phyloP scores from a whole-genome alignment of 2,797 vertebrate genomes.

The Orestias chungarensis region DNA sequence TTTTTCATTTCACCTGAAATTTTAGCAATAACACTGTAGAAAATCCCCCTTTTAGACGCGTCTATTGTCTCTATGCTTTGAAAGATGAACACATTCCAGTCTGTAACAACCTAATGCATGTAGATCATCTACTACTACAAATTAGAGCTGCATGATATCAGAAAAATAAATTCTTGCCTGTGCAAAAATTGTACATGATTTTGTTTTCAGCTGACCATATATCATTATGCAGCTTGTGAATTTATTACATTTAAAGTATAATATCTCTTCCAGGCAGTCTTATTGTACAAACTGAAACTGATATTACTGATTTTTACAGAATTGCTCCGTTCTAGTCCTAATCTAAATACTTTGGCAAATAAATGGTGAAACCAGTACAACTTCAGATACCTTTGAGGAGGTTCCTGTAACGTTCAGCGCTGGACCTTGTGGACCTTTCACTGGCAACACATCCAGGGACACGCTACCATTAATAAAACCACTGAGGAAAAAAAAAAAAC shows the following conservation, averaged over 20 bases:
- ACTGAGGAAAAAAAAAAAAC: slow-evolving; percentile 57
- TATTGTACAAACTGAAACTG: neutral
- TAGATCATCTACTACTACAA: neutral
- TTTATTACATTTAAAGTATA: neutral
- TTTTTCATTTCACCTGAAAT: neutral
- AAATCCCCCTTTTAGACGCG: neutral
- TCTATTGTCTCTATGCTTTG: neutral
- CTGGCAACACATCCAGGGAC: slow-evolving; percentile 92
- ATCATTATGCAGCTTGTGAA: neutral
- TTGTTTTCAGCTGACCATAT: neutral
- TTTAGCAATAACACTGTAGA: no score
- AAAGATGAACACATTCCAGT: neutral
- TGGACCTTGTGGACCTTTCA: slow-evolving; percentile 90
- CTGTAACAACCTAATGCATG: neutral
- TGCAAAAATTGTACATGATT: no score
- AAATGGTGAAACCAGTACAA: neutral
- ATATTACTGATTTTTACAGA: neutral
- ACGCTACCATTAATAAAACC: slow-evolving; percentile 75
- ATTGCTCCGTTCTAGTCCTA: neutral
- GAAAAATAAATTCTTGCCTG: neutral
- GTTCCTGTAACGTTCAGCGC: slow-evolving; percentile 66
- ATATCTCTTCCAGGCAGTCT: neutral
- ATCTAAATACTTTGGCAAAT: neutral
- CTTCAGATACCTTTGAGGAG: slow-evolving; percentile 58
- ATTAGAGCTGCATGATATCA: neutral